phyloP scores from a whole-genome alignment of 2,113 vertebrate species.

The Platysteira castanea region DNA sequence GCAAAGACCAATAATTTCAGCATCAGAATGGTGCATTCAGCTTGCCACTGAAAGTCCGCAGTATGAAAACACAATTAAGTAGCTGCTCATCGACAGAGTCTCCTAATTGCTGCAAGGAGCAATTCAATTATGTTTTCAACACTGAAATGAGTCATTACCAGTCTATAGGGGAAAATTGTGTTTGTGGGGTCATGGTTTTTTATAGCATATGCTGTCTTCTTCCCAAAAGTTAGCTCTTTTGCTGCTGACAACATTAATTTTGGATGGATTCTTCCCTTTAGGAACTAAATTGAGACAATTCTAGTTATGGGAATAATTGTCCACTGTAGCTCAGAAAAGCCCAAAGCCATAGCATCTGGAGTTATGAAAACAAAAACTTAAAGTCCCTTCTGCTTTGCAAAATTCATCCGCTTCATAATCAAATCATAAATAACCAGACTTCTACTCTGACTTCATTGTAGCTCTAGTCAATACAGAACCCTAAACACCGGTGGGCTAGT shows the following conservation, averaged over 20 bases:
- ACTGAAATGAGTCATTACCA: conserved; percentile 48
- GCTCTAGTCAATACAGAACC: neutral
- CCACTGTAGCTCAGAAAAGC: neutral
- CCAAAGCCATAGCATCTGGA: neutral
- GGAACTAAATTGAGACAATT: neutral
- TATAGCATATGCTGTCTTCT: neutral
- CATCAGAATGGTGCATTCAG: neutral
- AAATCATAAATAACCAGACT: neutral
- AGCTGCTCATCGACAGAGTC: conserved; percentile 17
- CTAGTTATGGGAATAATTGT: neutral
- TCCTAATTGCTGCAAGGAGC: conserved; percentile 59
- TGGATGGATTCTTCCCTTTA: conserved; percentile 12
- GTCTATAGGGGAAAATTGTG: conserved; percentile 32
- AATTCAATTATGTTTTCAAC: conserved; percentile 53
- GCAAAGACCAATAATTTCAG: neutral
- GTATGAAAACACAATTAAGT: conserved; percentile 57
- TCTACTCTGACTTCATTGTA: neutral
- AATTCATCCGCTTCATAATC: neutral
- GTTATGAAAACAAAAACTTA: neutral
- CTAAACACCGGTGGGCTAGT: neutral
- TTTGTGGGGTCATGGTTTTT: conserved; percentile 28
- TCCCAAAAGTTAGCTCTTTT: conserved; percentile 35
- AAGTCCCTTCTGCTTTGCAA: neutral
- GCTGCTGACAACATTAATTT: conserved; percentile 22
- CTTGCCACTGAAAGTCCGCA: neutral